Base-by-base conservation (phyloP, 1,140 invertebrate species). In the Brevipalpus yothersi region DNA sequence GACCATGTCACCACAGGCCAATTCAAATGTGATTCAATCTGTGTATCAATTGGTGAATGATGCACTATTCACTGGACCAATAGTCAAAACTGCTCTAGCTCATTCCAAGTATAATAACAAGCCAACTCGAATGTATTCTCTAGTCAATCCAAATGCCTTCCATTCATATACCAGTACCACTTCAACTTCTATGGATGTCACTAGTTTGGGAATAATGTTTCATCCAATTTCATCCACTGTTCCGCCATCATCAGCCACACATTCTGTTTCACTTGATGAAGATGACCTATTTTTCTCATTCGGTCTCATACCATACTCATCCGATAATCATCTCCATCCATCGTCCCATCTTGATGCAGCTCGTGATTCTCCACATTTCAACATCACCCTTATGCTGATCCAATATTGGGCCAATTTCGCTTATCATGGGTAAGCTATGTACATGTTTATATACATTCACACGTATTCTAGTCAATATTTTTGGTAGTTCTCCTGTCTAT, bases 41-140 rank as follows among this genome's bases (percentile, higher is more conserved):
- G 88, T 91, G 0, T 73, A 95, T 56, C 86, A 93, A 68, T 83
- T 92, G 2, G 73, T 98, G 3, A 86, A 84, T 49, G 94, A 98
- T 70, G 91, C 87, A 1, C 82, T 89, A 66, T 83, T 87, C 39
- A 86, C 92, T 3, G 89, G 90, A 9, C 92, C 92, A 0, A 79
- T 91, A 13, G 80, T 94, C 7, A 80, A 88, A 68, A 90, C 87
- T 0, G 87, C 84, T 0, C 84, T 90, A 70, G 79, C 90, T 55
- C 92, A 96, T 72, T 88, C 90, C 10, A 64, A 56, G 53, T 23
- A 11, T 19, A 39, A 31, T 5, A 31, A 58, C 4, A 17, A 41
- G 40, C 4, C 31, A 40, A 60, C 61, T 13, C 56, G 56, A 17
- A 56, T 62, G 39, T 62, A 60, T 42, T 51, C 21, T 62, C 60